A percentile compares a stretch with the other conserved stretches of the same genome.
Conservation (phyloP, 2,888 invertebrate species). For the Clunio marinus region DNA sequence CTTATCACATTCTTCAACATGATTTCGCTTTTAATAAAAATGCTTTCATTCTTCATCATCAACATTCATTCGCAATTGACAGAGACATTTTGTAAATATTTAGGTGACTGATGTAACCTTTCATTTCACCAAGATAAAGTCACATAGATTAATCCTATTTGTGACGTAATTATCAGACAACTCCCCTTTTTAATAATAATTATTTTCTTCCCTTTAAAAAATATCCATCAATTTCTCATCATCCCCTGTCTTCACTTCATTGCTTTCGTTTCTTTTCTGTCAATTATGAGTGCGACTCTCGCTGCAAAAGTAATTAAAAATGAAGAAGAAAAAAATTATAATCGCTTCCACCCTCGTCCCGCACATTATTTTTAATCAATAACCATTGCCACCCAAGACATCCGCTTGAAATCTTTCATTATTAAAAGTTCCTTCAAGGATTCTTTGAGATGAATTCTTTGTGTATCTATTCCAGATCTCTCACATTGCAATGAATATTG, state of each 20-base stretch:
- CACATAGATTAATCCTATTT: too few relatives aligned
- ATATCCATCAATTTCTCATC: conserved; percentile 1
- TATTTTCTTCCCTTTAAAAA: background rate
- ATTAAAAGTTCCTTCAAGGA: conserved; percentile 16
- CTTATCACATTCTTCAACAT: background rate
- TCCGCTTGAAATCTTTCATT: background rate
- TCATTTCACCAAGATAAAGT: too few relatives aligned
- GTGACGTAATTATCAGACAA: too few relatives aligned
- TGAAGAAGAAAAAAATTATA: background rate
- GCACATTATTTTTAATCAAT: conserved; percentile 13
- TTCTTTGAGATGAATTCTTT: background rate
- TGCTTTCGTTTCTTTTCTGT: too few relatives aligned
- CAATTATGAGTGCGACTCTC: conserved; percentile 8
- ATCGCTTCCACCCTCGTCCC: background rate
- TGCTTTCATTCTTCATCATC: background rate
- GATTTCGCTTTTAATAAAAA: conserved; percentile 4
- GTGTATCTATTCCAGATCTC: conserved; percentile 22
- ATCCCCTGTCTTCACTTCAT: background rate
- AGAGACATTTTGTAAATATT: too few relatives aligned
- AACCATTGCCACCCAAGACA: conserved; percentile 1
- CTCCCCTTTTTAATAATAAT: conserved; percentile 13
- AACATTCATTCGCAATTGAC: background rate
- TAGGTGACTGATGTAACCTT: too few relatives aligned
- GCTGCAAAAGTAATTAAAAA: conserved; percentile 18
- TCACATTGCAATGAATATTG: conserved; percentile 29